These are phyloP conservation scores for Dicerorhinus sumatrensis DNA, from an alignment of 2,113 vertebrate genomes.

Conservation along the genomic window DNA sequence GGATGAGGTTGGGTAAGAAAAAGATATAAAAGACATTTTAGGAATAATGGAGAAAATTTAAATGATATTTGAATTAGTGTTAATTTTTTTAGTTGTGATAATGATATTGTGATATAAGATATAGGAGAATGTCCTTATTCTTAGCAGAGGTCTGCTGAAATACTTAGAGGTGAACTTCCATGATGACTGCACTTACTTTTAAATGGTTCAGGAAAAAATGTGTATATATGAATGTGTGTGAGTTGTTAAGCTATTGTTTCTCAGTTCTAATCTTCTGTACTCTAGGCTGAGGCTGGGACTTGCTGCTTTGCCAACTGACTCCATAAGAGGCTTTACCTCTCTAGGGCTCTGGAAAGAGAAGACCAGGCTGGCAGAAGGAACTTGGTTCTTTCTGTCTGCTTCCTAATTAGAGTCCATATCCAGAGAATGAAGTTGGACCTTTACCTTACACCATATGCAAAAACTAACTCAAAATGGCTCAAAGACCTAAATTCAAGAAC, in stretches of 20 bases:
- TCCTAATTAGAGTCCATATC: not conserved
- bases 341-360: not conserved
- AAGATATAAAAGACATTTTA: not conserved
- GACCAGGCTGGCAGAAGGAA: not conserved
- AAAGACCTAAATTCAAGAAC: not conserved
- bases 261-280: not conserved
- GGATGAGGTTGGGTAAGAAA: not conserved
- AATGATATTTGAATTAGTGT: not conserved
- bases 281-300: not conserved
- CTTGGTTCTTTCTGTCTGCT: not conserved
- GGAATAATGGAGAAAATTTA: not conserved
- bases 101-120: not conserved
- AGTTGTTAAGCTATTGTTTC: not conserved
- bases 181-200: not conserved
- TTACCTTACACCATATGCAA: not conserved
- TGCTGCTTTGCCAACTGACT: not conserved
- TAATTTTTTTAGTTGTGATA: not conserved
- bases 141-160: not conserved
- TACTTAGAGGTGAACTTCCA: not conserved
- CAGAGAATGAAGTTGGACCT: not conserved
- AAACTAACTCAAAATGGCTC: not conserved
- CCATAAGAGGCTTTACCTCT: not conserved
- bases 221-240: not conserved
- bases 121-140: not conserved
- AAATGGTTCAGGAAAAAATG: not conserved